These are phyloP conservation scores for Panulirus ornatus DNA, from an alignment of 1,140 invertebrate species.

Conservation along the genomic window DNA sequence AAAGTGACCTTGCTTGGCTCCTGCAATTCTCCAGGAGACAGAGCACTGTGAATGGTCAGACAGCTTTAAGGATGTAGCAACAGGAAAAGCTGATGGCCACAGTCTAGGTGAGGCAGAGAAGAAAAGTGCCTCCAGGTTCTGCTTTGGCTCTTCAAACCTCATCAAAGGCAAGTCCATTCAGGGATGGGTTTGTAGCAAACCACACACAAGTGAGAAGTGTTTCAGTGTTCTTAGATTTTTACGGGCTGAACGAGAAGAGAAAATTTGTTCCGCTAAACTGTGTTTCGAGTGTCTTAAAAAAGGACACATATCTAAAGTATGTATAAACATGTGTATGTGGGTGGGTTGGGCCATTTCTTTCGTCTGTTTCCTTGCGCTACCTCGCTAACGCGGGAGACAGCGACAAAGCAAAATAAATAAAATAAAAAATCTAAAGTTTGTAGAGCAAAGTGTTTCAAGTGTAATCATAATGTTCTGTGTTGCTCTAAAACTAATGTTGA, in stretches of 20 bases:
- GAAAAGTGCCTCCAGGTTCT: neutral
- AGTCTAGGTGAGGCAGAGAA: neutral
- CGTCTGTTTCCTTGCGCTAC: too few relatives aligned
- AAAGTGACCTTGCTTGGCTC: constrained; percentile 6
- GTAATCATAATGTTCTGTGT: neutral
- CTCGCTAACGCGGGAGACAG: too few relatives aligned
- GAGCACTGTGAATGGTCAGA: neutral
- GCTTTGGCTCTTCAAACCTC: neutral
- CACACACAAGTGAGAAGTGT: constrained; percentile 9
- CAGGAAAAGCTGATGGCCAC: neutral
- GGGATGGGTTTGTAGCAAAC: constrained; percentile 7
- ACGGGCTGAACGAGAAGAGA: constrained; percentile 1
- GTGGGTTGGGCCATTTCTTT: too few relatives aligned
- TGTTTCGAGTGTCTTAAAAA: neutral
- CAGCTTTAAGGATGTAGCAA: neutral
- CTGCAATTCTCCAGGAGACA: neutral
- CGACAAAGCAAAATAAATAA: too few relatives aligned
- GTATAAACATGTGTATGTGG: too few relatives aligned
- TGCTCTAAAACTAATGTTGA: neutral
- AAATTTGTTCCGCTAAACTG: constrained; percentile 13
- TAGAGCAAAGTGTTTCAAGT: neutral
- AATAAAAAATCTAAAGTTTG: too few relatives aligned
- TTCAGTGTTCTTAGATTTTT: neutral
- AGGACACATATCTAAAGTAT: neutral
- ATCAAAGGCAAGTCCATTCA: neutral